phyloP scores from a whole-genome alignment of 2,113 vertebrate species.

The Nesospiza acunhae region DNA sequence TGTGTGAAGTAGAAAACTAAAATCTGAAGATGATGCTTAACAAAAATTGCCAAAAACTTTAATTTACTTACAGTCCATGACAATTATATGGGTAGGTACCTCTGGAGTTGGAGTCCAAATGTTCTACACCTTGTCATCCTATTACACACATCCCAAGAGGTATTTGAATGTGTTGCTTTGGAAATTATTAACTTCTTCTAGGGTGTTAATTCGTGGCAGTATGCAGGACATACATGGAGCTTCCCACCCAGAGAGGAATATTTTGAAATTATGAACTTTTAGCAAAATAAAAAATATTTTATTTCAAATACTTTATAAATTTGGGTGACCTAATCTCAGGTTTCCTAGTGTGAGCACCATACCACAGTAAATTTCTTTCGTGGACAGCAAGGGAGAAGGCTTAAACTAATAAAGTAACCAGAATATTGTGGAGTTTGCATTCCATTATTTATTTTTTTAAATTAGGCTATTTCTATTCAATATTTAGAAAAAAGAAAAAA shows the following conservation, averaged over 20 bases:
- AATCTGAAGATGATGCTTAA: not conserved
- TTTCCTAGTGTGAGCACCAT: not conserved
- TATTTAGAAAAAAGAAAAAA: not conserved
- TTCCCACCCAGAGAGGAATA: not conserved
- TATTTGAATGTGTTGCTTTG: not conserved
- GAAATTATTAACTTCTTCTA: not conserved
- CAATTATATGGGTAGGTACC: not conserved
- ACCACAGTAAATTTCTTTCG: not conserved
- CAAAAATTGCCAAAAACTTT: not conserved
- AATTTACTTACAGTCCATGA: not conserved
- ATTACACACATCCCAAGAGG: not conserved
- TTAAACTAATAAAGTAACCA: not conserved
- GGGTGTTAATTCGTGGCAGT: not conserved
- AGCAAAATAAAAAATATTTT: not conserved
- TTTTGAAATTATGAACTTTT: not conserved
- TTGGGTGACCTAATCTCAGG: not conserved
- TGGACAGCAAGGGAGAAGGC: not conserved
- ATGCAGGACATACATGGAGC: not conserved
- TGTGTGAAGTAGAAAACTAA: not conserved
- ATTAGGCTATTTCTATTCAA: not conserved
- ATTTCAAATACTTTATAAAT: not conserved
- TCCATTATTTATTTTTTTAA: not conserved
- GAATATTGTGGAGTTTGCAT: not conserved
- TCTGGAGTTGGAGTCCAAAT: not conserved
- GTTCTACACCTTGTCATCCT: not conserved